A percentile compares a stretch with the other conserved stretches of the same genome.
These are phyloP conservation scores for Drosophila serrata DNA, from an alignment of 1,140 invertebrate genomes.

Conservation along the genomic window DNA sequence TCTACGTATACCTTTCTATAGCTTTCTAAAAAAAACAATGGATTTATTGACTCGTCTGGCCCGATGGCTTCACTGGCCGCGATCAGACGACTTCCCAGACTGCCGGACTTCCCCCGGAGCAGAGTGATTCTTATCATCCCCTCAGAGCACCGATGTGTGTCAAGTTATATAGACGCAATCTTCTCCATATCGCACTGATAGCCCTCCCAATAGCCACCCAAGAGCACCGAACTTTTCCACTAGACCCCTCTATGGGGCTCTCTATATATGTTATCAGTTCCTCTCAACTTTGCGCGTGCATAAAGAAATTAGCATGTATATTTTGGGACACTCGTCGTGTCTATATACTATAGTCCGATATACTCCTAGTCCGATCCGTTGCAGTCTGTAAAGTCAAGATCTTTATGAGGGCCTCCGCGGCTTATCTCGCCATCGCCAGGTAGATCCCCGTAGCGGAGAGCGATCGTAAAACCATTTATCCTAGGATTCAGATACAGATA, in stretches of 20 bases:
- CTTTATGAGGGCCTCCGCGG: conserved; percentile 57
- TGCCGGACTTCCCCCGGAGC: conserved; percentile 29
- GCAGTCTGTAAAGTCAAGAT: conserved; percentile 67
- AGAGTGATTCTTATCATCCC: conserved; percentile 16
- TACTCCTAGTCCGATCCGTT: conserved; percentile 8
- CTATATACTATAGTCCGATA: background rate
- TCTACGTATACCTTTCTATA: background rate
- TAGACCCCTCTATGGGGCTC: conserved; percentile 10
- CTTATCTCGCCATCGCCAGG: conserved; percentile 47
- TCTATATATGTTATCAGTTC: conserved; percentile 14
- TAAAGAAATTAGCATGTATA: conserved; percentile 43
- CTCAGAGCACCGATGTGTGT: background rate
- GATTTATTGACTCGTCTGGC: background rate
- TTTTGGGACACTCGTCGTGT: conserved; percentile 14
- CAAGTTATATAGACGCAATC: conserved; percentile 25
- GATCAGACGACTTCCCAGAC: conserved; percentile 11
- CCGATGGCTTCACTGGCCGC: background rate
- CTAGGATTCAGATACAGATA: conserved; percentile 13
- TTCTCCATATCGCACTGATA: conserved; percentile 35
- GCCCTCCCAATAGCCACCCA: conserved; percentile 11
- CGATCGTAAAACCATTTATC: conserved; percentile 34
- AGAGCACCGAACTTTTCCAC: conserved; percentile 43
- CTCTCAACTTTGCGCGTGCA: conserved; percentile 21
- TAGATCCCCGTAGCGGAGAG: conserved; percentile 8
- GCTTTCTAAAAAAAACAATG: background rate